Percentiles rank a stretch among this genome's conserved stretches.
Evolutionary conservation across 2,888 invertebrate genomes (phyloP).

Genomic region (Pseudeuparius sepicola): DNA sequence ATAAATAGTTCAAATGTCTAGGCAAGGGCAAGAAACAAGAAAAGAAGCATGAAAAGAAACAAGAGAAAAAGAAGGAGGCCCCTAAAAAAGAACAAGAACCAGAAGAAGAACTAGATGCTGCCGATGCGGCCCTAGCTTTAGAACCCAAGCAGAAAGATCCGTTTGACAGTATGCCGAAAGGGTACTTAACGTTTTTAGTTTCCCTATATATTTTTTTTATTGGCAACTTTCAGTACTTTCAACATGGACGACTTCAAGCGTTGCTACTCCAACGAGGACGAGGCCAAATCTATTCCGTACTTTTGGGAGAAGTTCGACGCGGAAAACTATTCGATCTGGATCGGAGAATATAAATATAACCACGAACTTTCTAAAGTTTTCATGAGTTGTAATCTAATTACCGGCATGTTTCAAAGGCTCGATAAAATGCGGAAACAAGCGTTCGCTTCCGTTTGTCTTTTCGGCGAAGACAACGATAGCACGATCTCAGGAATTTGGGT

Average conservation of each 20-base stretch:
- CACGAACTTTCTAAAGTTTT: constrained; percentile 75
- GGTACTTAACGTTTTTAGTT: constrained; percentile 39
- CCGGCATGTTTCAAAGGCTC: constrained; percentile 95
- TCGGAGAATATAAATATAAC: constrained; percentile 92
- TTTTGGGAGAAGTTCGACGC: constrained; percentile 98
- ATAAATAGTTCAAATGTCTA: constrained; percentile 19
- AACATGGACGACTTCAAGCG: constrained; percentile 97
- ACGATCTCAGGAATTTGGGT: constrained; percentile 96
- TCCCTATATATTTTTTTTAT: constrained; percentile 5
- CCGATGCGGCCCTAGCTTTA: constrained; percentile 56
- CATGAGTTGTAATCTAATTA: constrained; percentile 97
- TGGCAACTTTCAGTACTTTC: constrained; percentile 58
- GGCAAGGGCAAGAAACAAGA: constrained; percentile 31
- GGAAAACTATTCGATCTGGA: constrained; percentile 95
- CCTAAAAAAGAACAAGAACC: constrained; percentile 41
- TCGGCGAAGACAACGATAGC: constrained; percentile 86
- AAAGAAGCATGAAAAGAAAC: constrained; percentile 39
- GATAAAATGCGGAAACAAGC: constrained; percentile 97
- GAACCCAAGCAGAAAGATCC: constrained; percentile 87
- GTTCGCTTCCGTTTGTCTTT: constrained; percentile 88
- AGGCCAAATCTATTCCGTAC: constrained; percentile 85
- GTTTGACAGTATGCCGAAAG: constrained; percentile 82
- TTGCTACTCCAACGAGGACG: constrained; percentile 93
- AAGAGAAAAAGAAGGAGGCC: constrained; percentile 40
- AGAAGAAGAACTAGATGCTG: constrained; percentile 54